phyloP scores from a whole-genome alignment of 2,888 invertebrate species.

The Agonum fuliginosum region DNA sequence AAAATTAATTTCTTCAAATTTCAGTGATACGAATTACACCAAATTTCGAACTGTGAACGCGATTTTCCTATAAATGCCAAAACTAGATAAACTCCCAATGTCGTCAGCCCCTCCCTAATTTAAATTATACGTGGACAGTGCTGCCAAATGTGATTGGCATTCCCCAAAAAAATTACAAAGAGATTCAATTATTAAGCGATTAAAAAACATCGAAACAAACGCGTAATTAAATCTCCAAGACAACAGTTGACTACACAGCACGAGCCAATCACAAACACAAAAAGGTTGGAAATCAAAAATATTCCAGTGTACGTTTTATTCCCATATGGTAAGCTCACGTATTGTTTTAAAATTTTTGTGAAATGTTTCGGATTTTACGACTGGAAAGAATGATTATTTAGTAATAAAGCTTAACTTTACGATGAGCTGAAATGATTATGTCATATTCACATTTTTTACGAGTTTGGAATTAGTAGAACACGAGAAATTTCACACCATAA shows the following conservation, averaged over 20 bases:
- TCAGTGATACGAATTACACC: no score
- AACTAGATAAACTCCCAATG: no score
- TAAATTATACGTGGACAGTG: no score
- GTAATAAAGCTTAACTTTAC: constrained; percentile 34
- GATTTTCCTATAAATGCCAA: no score
- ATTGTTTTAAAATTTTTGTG: constrained; percentile 48
- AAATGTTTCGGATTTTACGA: constrained; percentile 44
- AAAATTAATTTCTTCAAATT: no score
- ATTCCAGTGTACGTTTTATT: background rate
- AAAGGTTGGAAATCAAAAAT: background rate
- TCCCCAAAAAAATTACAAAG: background rate
- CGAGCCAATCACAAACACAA: no score
- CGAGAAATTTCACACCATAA: background rate
- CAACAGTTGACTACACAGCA: no score
- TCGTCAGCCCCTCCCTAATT: no score
- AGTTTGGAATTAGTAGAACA: background rate
- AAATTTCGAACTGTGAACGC: no score
- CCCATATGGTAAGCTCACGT: background rate
- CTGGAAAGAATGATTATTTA: constrained; percentile 26
- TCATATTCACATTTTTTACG: constrained; percentile 4
- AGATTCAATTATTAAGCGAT: background rate
- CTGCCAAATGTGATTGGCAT: no score
- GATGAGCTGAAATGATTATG: background rate
- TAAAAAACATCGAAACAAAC: background rate
- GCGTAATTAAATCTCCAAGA: no score